phyloP scores from a whole-genome alignment of 2,797 vertebrate species.

The Hypotaenidia philippensis region DNA sequence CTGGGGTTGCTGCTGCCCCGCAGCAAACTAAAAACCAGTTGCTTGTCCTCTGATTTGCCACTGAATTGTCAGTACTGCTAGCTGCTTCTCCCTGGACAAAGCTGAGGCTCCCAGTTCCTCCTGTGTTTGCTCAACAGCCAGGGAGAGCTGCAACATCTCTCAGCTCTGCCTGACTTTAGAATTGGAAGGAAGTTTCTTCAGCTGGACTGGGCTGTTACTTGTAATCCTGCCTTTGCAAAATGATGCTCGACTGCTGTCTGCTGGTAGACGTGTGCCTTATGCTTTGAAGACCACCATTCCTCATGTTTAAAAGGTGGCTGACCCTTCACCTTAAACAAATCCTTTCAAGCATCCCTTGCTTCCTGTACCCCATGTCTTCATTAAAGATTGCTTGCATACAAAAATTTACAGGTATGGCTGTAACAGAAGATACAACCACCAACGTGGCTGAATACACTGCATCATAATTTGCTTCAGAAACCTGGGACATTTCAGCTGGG shows the following conservation, averaged over 20 bases:
- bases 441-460: neutral
- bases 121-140: neutral
- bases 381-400: neutral
- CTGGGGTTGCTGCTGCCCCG: neutral
- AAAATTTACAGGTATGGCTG: neutral
- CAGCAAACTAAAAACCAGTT: neutral
- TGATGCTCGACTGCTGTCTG: neutral
- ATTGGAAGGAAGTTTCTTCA: neutral
- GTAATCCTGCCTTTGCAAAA: neutral
- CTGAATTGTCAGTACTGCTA: neutral
- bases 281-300: neutral
- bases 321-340: neutral
- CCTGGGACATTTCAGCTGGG: neutral
- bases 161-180: accelerated
- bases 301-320: neutral
- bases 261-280: neutral
- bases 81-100: accelerated
- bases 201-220: neutral
- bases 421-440: neutral
- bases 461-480: neutral
- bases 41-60: neutral
- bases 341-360: neutral
- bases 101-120: accelerated
- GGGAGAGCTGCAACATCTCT: neutral
- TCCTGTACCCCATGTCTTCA: neutral